Base-by-base conservation (phyloP, 2,797 vertebrate genomes). In the Spinibarbus caldwelli region DNA sequence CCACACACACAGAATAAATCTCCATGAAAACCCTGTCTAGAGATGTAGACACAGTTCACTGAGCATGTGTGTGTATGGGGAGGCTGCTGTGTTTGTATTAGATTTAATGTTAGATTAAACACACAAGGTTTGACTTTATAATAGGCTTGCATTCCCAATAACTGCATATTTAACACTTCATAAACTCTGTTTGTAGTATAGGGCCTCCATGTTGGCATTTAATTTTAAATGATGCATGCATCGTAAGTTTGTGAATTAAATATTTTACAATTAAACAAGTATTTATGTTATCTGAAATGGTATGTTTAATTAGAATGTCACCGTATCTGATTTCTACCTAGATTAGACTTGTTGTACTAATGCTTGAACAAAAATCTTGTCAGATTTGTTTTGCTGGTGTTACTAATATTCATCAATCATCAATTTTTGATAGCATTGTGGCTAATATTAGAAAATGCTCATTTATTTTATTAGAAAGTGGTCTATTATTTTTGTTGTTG, bases 1-100 rank as follows among this genome's bases (percentile, higher is more conserved):
- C n/a, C 82, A 86, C 85, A 76, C 31, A 93, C 90, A 90, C 88
- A 38, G 68, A 47, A 83, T 86, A 83, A 82, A 82, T 82, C 85
- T 84, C 67, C 83, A 85, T 73, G 80, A 49, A 80, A 77, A 83
- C 62, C 70, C 62, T 77, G 82, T 86, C 71, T 71, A 79, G 47
- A 84, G 31, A 80, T 75, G 17, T 31, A 77, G 49, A 86, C 71
- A 8, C 47, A 34, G 36, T 78, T n/a, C 26, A 57, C 19, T 57
- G 23, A 54, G 45, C 23, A 7, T 41, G 71, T 62, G 43, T 84
- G 80, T 52, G 47, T 31, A 23, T 29, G 10, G 21, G 47, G 23
- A 62, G 41, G 62, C 47, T 41, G 19, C 26, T 54, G 64, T 57
- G 47, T 59, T 78, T 78, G 17, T 52, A 67, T 84, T 41, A 17